Evolutionary conservation across 1,140 invertebrate species (phyloP), one percentile per base, ranked within the genome.

Genomic region (Lepidostoma basale): DNA sequence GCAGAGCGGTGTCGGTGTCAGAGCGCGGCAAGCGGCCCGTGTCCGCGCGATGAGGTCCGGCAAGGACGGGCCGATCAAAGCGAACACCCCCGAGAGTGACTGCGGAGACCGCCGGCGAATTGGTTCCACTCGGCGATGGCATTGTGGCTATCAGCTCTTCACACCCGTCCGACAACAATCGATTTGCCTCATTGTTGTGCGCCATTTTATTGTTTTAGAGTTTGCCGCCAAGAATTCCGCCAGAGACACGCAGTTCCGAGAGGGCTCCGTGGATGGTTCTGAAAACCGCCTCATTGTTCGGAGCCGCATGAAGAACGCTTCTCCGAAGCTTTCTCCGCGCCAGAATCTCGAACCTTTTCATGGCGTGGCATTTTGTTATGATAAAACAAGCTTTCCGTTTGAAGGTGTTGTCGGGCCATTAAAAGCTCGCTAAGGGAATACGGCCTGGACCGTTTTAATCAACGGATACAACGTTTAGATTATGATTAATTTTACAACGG

Each of bases 191-290:
- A 66, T 56, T 54, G 49, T 56, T 66, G 49, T 28, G 28, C 63
- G 60, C 42, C 60, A 56, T 54, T 66, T 42, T 66, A 66, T 66
- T 66, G 63, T 66, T 66, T 56, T 56, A 66, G 49, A 40, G 42
- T 49, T 33, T 36, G 60, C 60, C 60, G 60, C 60, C 42, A 62
- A 47, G 60, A 47, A 33, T 62, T 33, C 42, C 28, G 23, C 60
- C 42, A 26, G 39, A 23, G 56, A 60, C 52, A 33, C 8, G 23
- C 39, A 22, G 23, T 54, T 54, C 49, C 49, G 49, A 54, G 23
- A 54, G 49, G 28, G 30, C 25, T n/a, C 56, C 36, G n/a, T 10
- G 20, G 33, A 39, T 42, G 56, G 39, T 60, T 60, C 56, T 60
- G 22, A 39, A 60, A 60, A 60, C 23, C 52, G 23, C 26, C 30